These are phyloP conservation scores for Antigone vipio DNA, from an alignment of 2,113 vertebrate genomes.

Conservation along the genomic window DNA sequence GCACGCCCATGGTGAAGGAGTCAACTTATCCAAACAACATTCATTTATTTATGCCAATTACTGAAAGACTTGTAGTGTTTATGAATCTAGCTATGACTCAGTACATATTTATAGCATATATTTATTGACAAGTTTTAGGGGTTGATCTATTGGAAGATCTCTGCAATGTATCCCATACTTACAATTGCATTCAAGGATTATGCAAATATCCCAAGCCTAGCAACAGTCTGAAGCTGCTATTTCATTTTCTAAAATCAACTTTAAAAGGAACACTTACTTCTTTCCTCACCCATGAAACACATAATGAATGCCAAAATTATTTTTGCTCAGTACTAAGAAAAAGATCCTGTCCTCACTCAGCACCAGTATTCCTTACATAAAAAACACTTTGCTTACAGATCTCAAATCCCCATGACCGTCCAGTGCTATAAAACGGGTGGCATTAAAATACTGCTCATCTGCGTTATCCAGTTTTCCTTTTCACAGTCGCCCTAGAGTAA, in stretches of 20 bases:
- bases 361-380: background rate
- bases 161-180: background rate
- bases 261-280: conserved; percentile 12
- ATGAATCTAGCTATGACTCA: background rate
- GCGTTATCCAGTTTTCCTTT: background rate
- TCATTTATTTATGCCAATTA: conserved; percentile 24
- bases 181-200: conserved; percentile 13
- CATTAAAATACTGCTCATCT: background rate
- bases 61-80: background rate
- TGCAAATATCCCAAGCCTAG: conserved; percentile 20
- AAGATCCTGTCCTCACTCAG: background rate
- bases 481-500: background rate
- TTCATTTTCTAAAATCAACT: conserved; percentile 40
- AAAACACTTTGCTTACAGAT: background rate
- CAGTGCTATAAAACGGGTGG: background rate
- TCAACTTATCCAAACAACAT: background rate
- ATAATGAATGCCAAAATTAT: conserved; percentile 14
- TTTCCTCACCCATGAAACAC: background rate
- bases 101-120: conserved; percentile 1
- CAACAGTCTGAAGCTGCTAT: conserved; percentile 7
- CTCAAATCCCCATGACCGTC: background rate
- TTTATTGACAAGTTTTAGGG: conserved; percentile 46
- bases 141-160: conserved; percentile 20
- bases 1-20: background rate
- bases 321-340: background rate